Percentiles rank a stretch among this genome's conserved stretches.
These are phyloP conservation scores for Entomobrya proxima DNA, from an alignment of 2,888 invertebrate species.

Conservation along the genomic window DNA sequence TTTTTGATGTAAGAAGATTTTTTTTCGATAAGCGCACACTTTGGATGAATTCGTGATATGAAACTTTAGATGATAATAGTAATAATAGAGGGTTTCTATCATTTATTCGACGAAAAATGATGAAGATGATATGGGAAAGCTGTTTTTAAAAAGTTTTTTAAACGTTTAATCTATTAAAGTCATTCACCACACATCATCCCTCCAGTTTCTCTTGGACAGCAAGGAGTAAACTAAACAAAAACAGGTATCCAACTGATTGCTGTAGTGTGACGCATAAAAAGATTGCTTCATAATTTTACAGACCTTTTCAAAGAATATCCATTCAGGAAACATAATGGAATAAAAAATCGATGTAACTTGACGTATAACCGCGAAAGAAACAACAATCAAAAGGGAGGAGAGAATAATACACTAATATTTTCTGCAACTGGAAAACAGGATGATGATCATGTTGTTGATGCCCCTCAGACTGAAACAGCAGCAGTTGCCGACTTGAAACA, in stretches of 20 bases:
- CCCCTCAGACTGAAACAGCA: neutral
- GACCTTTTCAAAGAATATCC: neutral
- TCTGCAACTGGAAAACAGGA: slow-evolving; percentile 28
- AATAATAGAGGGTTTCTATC: slow-evolving; percentile 30
- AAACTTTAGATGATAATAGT: slow-evolving; percentile 27
- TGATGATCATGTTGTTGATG: neutral
- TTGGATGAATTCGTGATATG: slow-evolving; percentile 27
- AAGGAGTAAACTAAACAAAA: slow-evolving; percentile 50
- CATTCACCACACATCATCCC: slow-evolving; percentile 42
- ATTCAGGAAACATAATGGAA: neutral
- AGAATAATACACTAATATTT: neutral
- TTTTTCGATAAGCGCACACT: neutral
- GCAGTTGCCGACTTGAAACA: slow-evolving; percentile 32
- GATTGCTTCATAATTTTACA: slow-evolving; percentile 33
- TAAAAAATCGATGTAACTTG: neutral
- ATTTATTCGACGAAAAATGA: slow-evolving; percentile 14
- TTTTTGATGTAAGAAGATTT: slow-evolving; percentile 42
- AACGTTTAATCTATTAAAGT: slow-evolving; percentile 48
- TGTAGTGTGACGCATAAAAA: slow-evolving; percentile 33
- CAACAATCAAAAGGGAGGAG: neutral
- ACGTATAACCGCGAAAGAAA: neutral
- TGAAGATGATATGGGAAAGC: slow-evolving; percentile 31
- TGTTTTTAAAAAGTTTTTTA: slow-evolving; percentile 29
- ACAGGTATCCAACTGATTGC: slow-evolving; percentile 60
- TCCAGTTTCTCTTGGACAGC: slow-evolving; percentile 39